Base-by-base conservation (phyloP, 1,140 invertebrate genomes). In the Armadillidium nasatum region DNA sequence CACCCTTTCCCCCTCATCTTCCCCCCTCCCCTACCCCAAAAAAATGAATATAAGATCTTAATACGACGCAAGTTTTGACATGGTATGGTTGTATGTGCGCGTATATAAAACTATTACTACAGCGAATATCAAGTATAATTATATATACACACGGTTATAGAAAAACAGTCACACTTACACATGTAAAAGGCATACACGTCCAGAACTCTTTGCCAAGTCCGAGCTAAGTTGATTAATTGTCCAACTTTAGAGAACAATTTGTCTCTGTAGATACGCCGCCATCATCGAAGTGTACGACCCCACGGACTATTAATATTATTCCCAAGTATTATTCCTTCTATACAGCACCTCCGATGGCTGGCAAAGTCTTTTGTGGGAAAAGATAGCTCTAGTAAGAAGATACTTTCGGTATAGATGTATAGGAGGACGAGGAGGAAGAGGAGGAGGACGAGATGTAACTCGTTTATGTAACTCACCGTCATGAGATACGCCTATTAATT, bases 301-400 rank as follows among this genome's bases (percentile, higher is more conserved):
- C 50, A 60, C 50, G 11, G 50, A 60, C 50, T 60, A 60, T 60
- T 60, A 60, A 60, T 60, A 60, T 60, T 60, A 60, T 60, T 60
- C 50, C 50, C 19, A 15, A 15, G 11, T 19, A 60, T 60, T 60
- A 60, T 60, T 60, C 50, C 50, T 19, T 60, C 50, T 60, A 60
- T 60, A 15, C 19, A 60, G 33, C 33, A 33, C 33, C 33, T 33
- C 33, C 33, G 33, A 33, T 33, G 33, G 33, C 33, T 33, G 33
- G 33, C 2, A 33, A 33, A 33, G 2, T 33, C 33, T 33, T 33
- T 33, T 33, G 33, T 33, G 33, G n/a, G n/a, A 3, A 33, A 33
- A 6, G 33, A 33, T 33, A 33, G 33, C 33, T 33, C 33, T 33
- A 33, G 33, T 6, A 33, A 33, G 33, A 33, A 33, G 33, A 33